Conservation (phyloP, 2,113 vertebrate genomes). For the Felis chaus region DNA sequence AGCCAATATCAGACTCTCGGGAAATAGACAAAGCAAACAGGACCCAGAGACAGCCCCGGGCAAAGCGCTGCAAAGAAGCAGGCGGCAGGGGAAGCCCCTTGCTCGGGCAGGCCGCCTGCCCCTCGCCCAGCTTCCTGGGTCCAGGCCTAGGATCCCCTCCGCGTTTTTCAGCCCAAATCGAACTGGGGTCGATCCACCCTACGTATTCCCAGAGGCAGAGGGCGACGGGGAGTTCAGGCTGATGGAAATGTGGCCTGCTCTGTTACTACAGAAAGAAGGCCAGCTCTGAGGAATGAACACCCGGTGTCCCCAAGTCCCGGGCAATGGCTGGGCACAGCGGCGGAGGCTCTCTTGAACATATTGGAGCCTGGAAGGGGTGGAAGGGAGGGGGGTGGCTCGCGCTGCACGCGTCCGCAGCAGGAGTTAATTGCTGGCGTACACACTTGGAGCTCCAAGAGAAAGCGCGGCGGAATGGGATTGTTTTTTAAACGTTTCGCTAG, state of each 20-base stretch:
- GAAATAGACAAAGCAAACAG: not conserved
- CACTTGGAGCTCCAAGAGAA: not conserved
- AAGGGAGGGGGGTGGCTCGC: not conserved
- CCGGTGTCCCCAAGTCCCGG: fast-evolving
- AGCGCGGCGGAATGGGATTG: not conserved
- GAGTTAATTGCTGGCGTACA: not conserved
- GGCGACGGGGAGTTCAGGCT: not conserved
- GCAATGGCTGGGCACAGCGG: not conserved
- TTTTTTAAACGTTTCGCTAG: not conserved
- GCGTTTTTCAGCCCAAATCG: not conserved
- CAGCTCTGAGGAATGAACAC: not conserved
- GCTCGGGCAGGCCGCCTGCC: fast-evolving
- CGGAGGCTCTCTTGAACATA: not conserved
- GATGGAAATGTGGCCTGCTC: not conserved
- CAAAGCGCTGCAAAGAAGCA: fast-evolving
- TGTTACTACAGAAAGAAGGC: not conserved
- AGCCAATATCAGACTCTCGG: not conserved
- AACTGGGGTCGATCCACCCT: not conserved
- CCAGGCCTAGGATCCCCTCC: not conserved
- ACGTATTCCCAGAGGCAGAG: not conserved
- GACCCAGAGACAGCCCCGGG: not conserved
- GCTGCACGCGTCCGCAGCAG: fast-evolving
- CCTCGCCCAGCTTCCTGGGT: not conserved
- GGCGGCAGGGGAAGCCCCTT: not conserved
- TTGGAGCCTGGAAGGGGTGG: not conserved